These are phyloP conservation scores for Mesorhabditis sp. DNA, from an alignment of 2,888 invertebrate species.

Conservation along the genomic window DNA sequence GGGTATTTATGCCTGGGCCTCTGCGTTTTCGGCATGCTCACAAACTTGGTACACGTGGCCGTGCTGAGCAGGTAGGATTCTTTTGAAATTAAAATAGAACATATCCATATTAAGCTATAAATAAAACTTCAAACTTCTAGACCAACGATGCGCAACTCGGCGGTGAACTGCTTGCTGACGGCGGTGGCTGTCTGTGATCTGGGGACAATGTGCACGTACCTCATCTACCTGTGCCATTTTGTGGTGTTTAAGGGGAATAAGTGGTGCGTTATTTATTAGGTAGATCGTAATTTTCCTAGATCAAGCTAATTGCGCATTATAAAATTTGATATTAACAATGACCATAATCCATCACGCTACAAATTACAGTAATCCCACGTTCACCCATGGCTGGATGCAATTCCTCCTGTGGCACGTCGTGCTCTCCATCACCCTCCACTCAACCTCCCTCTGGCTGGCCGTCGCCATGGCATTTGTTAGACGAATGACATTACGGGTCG, in stretches of 20 bases:
- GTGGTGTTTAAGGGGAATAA: constrained; percentile 30
- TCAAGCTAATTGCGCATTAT: too few relatives aligned
- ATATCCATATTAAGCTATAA: constrained; percentile 5
- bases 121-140: constrained; percentile 14
- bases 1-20: constrained; percentile 50
- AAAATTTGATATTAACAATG: too few relatives aligned
- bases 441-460: constrained; percentile 52
- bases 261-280: constrained; percentile 21
- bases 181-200: constrained; percentile 54
- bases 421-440: constrained; percentile 50
- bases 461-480: constrained; percentile 56
- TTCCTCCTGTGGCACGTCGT: constrained; percentile 52
- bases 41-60: constrained; percentile 51
- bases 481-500: constrained; percentile 50
- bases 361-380: constrained; percentile 38
- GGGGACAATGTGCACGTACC: constrained; percentile 50
- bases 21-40: constrained; percentile 52
- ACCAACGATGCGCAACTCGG: constrained; percentile 40
- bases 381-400: constrained; percentile 49
- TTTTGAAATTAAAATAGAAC: not conserved
- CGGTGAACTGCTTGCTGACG: constrained; percentile 50
- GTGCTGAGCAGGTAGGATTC: constrained; percentile 37
- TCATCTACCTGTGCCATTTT: constrained; percentile 53
- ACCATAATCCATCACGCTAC: too few relatives aligned
- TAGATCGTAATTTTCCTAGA: not conserved